Evolutionary conservation across 2,888 invertebrate species (phyloP), one percentile per base, ranked within the genome.

Genomic region (Stenichneumon culpator): DNA sequence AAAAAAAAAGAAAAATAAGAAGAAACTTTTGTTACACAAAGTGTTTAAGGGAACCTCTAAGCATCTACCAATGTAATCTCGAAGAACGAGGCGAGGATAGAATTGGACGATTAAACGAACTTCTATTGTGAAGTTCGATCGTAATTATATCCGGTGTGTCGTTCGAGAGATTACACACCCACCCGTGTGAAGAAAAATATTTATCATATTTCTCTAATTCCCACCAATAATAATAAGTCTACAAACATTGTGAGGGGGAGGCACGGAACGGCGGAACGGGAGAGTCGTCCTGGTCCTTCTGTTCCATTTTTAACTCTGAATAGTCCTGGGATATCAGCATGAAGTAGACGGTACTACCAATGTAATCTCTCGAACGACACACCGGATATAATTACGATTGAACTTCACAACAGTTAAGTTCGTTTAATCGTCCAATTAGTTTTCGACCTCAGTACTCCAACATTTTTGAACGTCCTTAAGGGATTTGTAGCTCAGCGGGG

Each of bases 101-200:
- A 68, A 77, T 67, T 77, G 22, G 22, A 2, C 52, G 68, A 77
- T 67, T 68, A 77, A 78, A 78, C 78, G 69, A 68, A 68, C 78
- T 68, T 69, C 54, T 52, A 19, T 54, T 54, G 54, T 22, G 54
- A 54, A 54, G 54, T 54, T 54, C 22, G 5, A 54, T 68, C 69
- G 25, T 25, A n/a, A n/a, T n/a, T n/a, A n/a, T n/a, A n/a, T n/a
- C n/a, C n/a, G n/a, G n/a, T n/a, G n/a, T n/a, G n/a, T 69, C 65
- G 52, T 50, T 80, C 44, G 65, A 63, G 77, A 77, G 68, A 77
- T 77, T 77, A 77, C 67, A 52, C 32, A 14, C 75, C 75, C 25
- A 67, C 68, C 68, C 77, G 67, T 32, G 39, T n/a, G n/a, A n/a
- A 16, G 2, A 78, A 57, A 68, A 78, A 67, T 57, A 44, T 68